Evolutionary conservation across 2,113 vertebrate species (phyloP), one percentile per base, ranked within the genome.

Genomic region (Eclectus roratus): DNA sequence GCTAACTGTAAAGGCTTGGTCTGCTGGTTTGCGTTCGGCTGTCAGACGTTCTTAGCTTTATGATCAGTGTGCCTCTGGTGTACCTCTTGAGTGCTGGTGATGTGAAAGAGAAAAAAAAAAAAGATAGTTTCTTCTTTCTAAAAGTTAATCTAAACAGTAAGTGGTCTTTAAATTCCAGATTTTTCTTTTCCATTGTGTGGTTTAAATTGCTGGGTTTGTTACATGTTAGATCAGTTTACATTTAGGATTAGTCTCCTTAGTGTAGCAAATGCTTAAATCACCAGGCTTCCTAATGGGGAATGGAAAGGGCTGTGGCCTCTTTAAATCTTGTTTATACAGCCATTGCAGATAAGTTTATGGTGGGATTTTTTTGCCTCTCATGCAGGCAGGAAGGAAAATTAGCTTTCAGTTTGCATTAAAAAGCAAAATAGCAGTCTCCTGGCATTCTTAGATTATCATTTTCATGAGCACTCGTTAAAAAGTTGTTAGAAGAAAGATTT

Each of bases 281-380:
- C 43, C 88, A 18, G 74, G 80, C 76, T 93, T 78, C 85, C 89
- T 88, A 55, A 33, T 55, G 72, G 73, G 52, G 66, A 72, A 35
- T 33, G 65, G 31, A 49, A 76, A 49, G 91, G 86, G 52, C 76
- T 56, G 60, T 52, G 56, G 33, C 68, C 47, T 88, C 60, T 68
- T 84, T 65, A 69, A 58, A 76, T 93, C 90, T 88, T 93, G 82
- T 94, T 96, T 96, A 83, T 52, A 88, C 88, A 92, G 90, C 68
- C 2, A 1, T 70, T 88, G 72, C 61, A 78, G 82, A 90, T 80
- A 86, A 83, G n/a, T 52, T 61, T 68, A 17, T 20, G 28, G 3
- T 16, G 52, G 13, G 3, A 29, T 55, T 65, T 14, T 41, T 47
- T 8, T 56, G 17, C 53, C 39, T 49, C 56, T 81, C 73, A 64